phyloP scores from a whole-genome alignment of 30 jellyfish, hydroid and myxozoan species.

The Chironex yamaguchii region DNA sequence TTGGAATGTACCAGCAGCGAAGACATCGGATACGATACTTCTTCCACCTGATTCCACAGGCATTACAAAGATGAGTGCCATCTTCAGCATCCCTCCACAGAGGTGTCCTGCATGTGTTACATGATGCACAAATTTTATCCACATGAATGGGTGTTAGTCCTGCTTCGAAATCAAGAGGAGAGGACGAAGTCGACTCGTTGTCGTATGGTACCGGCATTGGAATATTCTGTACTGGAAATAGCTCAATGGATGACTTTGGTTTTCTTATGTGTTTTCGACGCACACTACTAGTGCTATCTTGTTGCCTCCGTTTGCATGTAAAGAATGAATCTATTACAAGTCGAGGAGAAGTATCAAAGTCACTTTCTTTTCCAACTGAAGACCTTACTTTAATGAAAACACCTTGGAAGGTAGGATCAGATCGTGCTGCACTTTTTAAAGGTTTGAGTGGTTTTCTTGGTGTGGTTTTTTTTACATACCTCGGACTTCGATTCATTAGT shows the following conservation, averaged over 20 bases:
- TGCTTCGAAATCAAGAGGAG: slow-evolving; percentile 30
- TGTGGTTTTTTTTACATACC: slow-evolving; percentile 57
- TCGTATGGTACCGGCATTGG: slow-evolving; percentile 12
- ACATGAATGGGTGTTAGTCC: slow-evolving; percentile 80
- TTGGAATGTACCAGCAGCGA: slow-evolving; percentile 92
- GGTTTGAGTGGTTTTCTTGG: slow-evolving; percentile 86
- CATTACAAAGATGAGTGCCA: slow-evolving; percentile 95
- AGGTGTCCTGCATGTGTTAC: slow-evolving; percentile 87
- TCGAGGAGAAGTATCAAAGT: slow-evolving; percentile 71
- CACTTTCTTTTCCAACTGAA: slow-evolving; percentile 57
- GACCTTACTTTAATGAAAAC: slow-evolving; percentile 76
- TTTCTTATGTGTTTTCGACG: background rate
- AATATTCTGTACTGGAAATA: slow-evolving; percentile 34
- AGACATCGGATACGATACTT: slow-evolving; percentile 88
- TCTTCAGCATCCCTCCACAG: slow-evolving; percentile 96
- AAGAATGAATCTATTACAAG: slow-evolving; percentile 46
- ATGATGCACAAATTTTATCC: slow-evolving; percentile 83
- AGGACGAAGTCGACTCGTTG: slow-evolving; percentile 55
- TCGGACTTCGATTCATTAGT: no score
- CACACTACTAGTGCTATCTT: background rate
- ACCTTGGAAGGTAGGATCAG: slow-evolving; percentile 79
- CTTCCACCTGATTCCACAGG: slow-evolving; percentile 96
- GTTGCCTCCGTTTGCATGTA: background rate
- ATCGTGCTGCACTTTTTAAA: slow-evolving; percentile 69
- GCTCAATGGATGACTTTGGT: background rate